Evolutionary conservation across 2,113 vertebrate genomes (phyloP).

Genomic region (Columbina picui): DNA sequence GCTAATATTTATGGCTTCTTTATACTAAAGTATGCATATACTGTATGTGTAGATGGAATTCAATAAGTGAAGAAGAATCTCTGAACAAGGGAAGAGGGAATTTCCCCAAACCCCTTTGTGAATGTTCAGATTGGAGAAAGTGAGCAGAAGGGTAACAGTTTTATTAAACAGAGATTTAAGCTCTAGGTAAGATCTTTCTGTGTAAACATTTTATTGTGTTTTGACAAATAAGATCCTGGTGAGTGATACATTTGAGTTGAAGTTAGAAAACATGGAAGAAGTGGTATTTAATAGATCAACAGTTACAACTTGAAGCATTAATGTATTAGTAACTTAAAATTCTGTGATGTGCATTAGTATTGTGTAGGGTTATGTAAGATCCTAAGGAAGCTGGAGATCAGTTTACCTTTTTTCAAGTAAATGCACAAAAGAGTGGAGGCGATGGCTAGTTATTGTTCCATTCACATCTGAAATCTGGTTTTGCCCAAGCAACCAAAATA

Average conservation of each 20-base stretch:
- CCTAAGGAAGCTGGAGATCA: neutral
- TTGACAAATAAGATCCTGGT: neutral
- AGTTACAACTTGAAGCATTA: neutral
- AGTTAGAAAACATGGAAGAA: neutral
- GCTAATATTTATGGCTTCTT: neutral
- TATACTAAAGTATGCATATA: neutral
- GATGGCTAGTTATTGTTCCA: neutral
- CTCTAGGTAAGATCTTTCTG: neutral
- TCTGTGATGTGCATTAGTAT: neutral
- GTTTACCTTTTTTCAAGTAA: neutral
- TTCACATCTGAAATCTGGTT: neutral
- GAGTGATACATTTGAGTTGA: neutral
- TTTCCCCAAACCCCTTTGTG: neutral
- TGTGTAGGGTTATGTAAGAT: neutral
- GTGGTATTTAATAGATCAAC: neutral
- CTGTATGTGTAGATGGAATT: neutral
- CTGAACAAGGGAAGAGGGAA: neutral
- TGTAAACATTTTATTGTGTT: neutral
- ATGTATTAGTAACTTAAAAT: neutral
- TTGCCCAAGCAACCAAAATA: neutral
- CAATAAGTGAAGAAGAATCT: neutral
- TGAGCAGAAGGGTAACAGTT: neutral
- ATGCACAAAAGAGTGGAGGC: neutral
- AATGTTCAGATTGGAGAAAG: neutral
- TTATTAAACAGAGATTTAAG: neutral